Conservation (phyloP, 2,797 vertebrate species). For the Acrossocheilus wenchowensis region DNA sequence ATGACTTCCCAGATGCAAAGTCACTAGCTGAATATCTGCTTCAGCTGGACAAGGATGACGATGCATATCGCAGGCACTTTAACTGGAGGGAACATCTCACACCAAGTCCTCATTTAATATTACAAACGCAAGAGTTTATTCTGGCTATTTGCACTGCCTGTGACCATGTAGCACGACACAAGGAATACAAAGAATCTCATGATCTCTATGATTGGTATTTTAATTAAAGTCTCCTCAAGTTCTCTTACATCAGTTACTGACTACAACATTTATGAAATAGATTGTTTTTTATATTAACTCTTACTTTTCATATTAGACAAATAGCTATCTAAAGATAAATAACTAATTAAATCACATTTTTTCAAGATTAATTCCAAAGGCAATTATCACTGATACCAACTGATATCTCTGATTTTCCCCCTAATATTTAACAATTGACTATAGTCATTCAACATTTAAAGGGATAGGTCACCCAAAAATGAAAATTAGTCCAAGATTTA, state of each 20-base stretch:
- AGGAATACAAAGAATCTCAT: conserved; percentile 80
- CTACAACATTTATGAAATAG: not conserved
- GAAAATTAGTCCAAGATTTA: too few relatives aligned
- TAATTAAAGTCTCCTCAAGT: not conserved
- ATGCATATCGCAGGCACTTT: conserved; percentile 84
- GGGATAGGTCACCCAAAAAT: too few relatives aligned
- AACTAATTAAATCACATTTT: too few relatives aligned
- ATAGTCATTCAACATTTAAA: too few relatives aligned
- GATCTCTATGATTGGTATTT: conserved; percentile 88
- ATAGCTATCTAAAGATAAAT: too few relatives aligned
- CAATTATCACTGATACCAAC: too few relatives aligned
- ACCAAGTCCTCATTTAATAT: conserved; percentile 74
- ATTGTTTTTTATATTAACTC: not conserved
- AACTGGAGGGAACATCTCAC: conserved; percentile 83
- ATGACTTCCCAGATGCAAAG: conserved; percentile 84
- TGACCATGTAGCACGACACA: conserved; percentile 79
- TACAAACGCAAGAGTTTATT: conserved; percentile 68
- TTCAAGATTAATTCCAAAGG: too few relatives aligned
- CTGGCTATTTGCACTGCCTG: conserved; percentile 85
- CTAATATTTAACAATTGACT: too few relatives aligned
- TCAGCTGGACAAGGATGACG: conserved; percentile 81
- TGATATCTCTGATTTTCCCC: too few relatives aligned
- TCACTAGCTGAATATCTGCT: conserved; percentile 83
- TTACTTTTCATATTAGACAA: not conserved
- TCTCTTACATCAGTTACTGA: not conserved